Conservation (phyloP, 1,140 invertebrate species). For the Heliconius congener region DNA sequence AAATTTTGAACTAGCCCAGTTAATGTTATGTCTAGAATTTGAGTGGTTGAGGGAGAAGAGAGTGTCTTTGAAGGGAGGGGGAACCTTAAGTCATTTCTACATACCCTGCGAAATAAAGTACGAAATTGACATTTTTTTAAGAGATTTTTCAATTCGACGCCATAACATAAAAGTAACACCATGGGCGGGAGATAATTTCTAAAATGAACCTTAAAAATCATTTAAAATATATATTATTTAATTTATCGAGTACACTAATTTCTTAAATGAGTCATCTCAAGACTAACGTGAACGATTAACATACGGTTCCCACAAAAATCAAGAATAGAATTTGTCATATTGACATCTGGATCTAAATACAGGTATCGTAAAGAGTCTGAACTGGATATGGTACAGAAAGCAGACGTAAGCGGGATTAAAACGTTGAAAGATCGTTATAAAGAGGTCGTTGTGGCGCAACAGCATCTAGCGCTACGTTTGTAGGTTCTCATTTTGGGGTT, state of each 20-base stretch:
- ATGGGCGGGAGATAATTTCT: too few species aligned
- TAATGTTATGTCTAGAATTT: neutral
- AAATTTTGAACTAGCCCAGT: neutral
- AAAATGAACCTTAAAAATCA: too few species aligned
- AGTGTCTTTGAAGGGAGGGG: too few species aligned
- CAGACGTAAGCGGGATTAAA: neutral
- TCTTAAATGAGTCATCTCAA: neutral
- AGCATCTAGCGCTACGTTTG: too few species aligned
- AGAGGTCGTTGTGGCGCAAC: too few species aligned
- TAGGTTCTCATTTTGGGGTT: too few species aligned
- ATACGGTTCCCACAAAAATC: neutral
- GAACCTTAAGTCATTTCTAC: too few species aligned
- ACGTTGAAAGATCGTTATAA: too few species aligned
- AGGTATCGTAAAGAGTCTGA: slow-evolving; percentile 4
- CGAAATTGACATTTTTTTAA: too few species aligned
- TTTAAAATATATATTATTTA: neutral
- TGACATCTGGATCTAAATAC: slow-evolving; percentile 9
- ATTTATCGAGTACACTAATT: neutral
- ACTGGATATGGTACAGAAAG: neutral
- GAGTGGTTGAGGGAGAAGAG: neutral
- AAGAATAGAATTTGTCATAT: slow-evolving; percentile 12
- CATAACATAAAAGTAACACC: too few species aligned
- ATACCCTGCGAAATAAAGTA: too few species aligned
- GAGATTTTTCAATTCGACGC: too few species aligned
- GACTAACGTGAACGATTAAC: neutral